Base-by-base conservation (phyloP, 2,113 vertebrate genomes). In the Pipra filicauda region DNA sequence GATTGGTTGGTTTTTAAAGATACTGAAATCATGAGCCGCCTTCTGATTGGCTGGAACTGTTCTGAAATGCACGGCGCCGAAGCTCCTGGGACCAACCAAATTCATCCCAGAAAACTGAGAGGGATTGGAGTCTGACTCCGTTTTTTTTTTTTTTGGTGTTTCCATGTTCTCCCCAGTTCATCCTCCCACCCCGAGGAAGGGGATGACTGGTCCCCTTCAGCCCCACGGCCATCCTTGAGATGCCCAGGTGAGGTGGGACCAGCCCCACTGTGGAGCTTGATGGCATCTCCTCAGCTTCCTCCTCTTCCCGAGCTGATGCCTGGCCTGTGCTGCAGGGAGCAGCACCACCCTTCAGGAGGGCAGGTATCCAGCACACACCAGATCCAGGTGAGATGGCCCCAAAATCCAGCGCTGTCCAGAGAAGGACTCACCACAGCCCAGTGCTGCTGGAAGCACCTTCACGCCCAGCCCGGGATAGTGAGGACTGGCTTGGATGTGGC, bases 1-100 rank as follows among this genome's bases (percentile, higher is more conserved):
- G 81, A 80, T 5, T 94, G 95, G 97, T 94, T 96, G 97, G 95
- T 77, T 97, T 96, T 97, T 96, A 96, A 96, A 95, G 96, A 91
- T 93, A 97, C 92, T 95, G 92, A 94, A 93, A 92, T 92, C 85
- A 93, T 91, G 86, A 97, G 88, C 95, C 93, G 48, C 96, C 91
- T 95, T 96, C 93, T 84, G 92, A 96, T 96, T 95, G 96, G 96
- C 96, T 94, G 92, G 87, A 96, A 96, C 92, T 94, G 83, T 91
- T 96, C 88, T 1, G 5, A 95, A 95, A 95, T 2, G 41, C 93
- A 85, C 2, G 19, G 75, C 37, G 3, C 79, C 72, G 93, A 72
- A 95, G 87, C 80, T 96, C 88, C 96, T 91, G 91, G 95, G 93
- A 93, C 93, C 89, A 85, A 96, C 49, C 72, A 52, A 94, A 93